phyloP scores from a whole-genome alignment of 2,888 invertebrate species.

The Plusia festucae region DNA sequence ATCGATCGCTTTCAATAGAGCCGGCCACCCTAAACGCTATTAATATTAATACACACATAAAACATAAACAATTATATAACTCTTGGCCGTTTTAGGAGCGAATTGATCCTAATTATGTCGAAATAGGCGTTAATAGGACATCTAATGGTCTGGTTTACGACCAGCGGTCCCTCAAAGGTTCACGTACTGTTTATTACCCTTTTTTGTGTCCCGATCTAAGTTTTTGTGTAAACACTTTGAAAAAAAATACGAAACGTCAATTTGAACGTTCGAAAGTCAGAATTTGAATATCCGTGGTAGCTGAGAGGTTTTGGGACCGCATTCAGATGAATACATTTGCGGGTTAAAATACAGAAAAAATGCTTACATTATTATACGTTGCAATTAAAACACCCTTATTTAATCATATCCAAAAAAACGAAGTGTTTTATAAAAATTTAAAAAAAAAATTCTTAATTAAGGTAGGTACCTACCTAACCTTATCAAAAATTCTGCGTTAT shows the following conservation, averaged over 20 bases:
- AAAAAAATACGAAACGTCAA: slow-evolving; percentile 65
- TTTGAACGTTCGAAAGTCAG: slow-evolving; percentile 66
- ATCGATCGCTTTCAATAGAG: slow-evolving; percentile 52
- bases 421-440: no score
- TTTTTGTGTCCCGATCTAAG: slow-evolving; percentile 79
- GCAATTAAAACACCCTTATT: no score
- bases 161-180: slow-evolving; percentile 82
- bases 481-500: no score
- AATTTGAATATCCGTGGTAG: slow-evolving; percentile 38
- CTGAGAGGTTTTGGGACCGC: not conserved
- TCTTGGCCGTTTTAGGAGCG: slow-evolving; percentile 73
- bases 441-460: no score
- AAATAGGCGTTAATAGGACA: slow-evolving; percentile 89
- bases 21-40: slow-evolving; percentile 52
- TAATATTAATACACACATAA: slow-evolving; percentile 73
- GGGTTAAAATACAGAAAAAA: no score
- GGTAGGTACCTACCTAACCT: no score
- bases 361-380: no score
- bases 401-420: no score
- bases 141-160: slow-evolving; percentile 85
- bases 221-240: slow-evolving; percentile 82
- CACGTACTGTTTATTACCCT: slow-evolving; percentile 84
- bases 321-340: not conserved
- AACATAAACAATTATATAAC: slow-evolving; percentile 84
- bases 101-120: slow-evolving; percentile 88